Conservation (phyloP, 2,888 invertebrate species). For the Drosophila setosimentum region DNA sequence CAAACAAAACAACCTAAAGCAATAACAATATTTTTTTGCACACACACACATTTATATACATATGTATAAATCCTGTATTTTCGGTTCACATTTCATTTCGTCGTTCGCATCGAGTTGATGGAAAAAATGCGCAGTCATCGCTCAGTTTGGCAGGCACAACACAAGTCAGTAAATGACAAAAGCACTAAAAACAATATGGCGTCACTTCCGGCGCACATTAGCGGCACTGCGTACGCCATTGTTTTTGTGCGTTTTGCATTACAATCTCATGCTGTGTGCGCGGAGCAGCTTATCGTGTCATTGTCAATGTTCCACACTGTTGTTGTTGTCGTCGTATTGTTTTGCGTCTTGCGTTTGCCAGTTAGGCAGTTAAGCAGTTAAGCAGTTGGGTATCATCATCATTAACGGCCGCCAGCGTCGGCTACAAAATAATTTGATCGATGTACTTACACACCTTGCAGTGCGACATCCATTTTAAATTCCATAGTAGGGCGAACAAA, state of each 20-base stretch:
- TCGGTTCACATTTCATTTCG: constrained; percentile 18
- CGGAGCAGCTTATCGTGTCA: constrained; percentile 70
- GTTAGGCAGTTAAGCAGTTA: constrained; percentile 19
- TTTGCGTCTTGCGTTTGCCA: constrained; percentile 6
- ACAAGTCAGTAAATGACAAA: constrained; percentile 62
- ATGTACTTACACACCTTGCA: constrained; percentile 70
- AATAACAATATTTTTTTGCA: neutral
- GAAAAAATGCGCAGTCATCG: constrained; percentile 62
- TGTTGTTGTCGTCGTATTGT: constrained; percentile 35
- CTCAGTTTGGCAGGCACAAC: constrained; percentile 23
- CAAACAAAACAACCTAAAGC: constrained; percentile 16
- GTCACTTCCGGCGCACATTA: constrained; percentile 76
- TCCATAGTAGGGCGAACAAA: constrained; percentile 49
- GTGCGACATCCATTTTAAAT: constrained; percentile 62
- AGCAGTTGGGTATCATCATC: constrained; percentile 67
- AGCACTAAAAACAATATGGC: constrained; percentile 77
- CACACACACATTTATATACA: neutral
- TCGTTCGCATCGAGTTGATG: neutral
- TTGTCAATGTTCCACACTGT: constrained; percentile 42
- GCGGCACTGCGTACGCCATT: constrained; percentile 52
- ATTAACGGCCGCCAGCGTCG: constrained; percentile 56
- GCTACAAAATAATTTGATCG: constrained; percentile 62
- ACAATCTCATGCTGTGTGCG: constrained; percentile 60
- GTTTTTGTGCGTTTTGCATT: constrained; percentile 38
- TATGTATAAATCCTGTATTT: constrained; percentile 8